Evolutionary conservation across 2,113 vertebrate genomes (phyloP).

Genomic region (Oxyura jamaicensis): DNA sequence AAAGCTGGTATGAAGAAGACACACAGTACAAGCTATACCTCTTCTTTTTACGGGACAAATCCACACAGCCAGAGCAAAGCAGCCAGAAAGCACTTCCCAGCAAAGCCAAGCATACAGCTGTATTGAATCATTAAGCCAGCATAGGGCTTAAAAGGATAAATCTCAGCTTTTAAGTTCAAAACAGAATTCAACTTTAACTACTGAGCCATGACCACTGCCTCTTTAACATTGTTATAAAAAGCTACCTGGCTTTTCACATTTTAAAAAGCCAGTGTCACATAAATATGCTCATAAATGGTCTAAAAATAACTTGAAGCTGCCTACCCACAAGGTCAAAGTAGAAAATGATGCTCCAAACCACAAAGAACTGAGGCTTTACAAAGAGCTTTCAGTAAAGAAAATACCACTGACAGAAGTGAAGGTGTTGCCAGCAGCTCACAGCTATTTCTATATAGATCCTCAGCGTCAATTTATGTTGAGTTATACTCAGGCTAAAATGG

Average conservation of each 20-base stretch:
- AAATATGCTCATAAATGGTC: background rate
- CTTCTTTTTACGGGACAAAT: background rate
- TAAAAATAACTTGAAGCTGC: conserved; percentile 30
- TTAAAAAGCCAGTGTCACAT: background rate
- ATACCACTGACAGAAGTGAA: background rate
- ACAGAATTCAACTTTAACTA: background rate
- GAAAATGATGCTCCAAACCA: background rate
- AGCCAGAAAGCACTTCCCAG: background rate
- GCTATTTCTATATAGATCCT: background rate
- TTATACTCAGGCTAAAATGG: background rate
- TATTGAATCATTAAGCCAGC: background rate
- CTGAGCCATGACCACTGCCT: conserved; percentile 23
- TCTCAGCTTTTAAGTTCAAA: conserved; percentile 40
- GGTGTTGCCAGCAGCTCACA: background rate
- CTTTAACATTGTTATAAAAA: conserved; percentile 33
- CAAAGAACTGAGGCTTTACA: background rate
- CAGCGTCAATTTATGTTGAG: background rate
- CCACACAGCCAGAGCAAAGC: background rate
- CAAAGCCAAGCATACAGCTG: background rate
- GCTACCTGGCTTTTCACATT: background rate
- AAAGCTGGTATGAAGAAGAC: background rate
- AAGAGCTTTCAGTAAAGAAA: background rate
- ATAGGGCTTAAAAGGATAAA: conserved; percentile 21
- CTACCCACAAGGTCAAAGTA: conserved; percentile 12
- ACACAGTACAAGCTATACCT: background rate